Evolutionary conservation across 2,113 vertebrate species (phyloP), one percentile per base, ranked within the genome.

Genomic region (Daubentonia madagascariensis): DNA sequence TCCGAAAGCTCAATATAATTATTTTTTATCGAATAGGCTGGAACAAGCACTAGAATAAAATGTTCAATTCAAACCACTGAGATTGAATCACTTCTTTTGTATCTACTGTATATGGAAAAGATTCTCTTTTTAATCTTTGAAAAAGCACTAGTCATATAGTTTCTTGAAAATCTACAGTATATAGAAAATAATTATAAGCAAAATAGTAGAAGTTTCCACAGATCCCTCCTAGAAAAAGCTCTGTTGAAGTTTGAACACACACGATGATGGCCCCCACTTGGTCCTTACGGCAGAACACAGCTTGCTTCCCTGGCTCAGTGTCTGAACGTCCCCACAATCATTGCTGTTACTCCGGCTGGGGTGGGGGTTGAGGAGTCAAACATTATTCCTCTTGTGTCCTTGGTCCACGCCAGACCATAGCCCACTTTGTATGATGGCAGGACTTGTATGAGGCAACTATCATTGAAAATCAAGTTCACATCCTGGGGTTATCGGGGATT

Each of bases 1-100:
- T 91, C 54, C 90, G 40, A 96, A 95, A 92, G 48, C 59, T 30
- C 20, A 61, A 67, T 92, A 88, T 94, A 96, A 94, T 89, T 91
- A 35, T 89, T 61, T 94, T 96, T 92, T 72, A 91, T 35, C 59
- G 78, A 95, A 89, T 48, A 92, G 70, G 5, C 37, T 67, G 48
- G 75, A 95, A 70, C 35, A 86, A 95, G 22, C 8, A 43, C 4
- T 54, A 5, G 35, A 52, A 92, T 65, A 97, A 96, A 50, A 92
- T 92, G 52, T 45, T 75, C 35, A 57, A 94, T 95, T 93, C 3
- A 76, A n/a, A 85, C 8, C 52, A 93, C 11, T 59, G 67, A 96
- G 88, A 78, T 25, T 76, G 72, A 84, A 43, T 97, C 37, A 79
- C 72, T 96, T 96, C 25, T 67, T 95, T 57, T 67, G 18, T 73